phyloP scores from a whole-genome alignment of 37 sponge, comb jelly and placozoan genomes.

The Eunapius fragilis region DNA sequence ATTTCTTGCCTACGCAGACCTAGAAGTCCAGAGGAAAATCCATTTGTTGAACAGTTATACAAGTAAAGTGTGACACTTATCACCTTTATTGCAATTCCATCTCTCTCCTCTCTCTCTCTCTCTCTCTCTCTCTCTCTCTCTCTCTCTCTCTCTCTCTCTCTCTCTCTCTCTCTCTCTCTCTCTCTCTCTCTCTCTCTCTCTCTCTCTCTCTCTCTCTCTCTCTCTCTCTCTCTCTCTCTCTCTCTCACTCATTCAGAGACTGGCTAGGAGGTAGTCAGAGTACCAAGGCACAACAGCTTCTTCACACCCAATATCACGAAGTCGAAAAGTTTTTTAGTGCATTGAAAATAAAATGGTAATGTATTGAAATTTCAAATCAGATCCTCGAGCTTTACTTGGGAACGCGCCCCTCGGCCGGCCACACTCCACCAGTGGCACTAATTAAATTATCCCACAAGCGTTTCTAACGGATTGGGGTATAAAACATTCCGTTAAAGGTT shows the following conservation, averaged over 20 bases:
- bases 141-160: not conserved
- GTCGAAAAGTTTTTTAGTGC: slow-evolving; percentile 71
- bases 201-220: not conserved
- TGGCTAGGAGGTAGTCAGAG: slow-evolving; percentile 62
- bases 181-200: not conserved
- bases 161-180: not conserved
- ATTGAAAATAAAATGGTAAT: slow-evolving; percentile 87
- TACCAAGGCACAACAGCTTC: slow-evolving; percentile 38
- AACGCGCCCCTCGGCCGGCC: too few relatives aligned
- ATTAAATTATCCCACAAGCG: slow-evolving; percentile 48
- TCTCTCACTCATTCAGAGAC: not conserved
- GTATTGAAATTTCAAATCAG: not conserved
- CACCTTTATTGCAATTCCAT: too few relatives aligned
- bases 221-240: not conserved
- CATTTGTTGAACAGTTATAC: slow-evolving; percentile 19
- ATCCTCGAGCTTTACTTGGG: not conserved
- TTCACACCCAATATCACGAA: slow-evolving; percentile 85
- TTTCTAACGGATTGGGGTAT: slow-evolving; percentile 35
- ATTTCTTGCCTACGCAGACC: slow-evolving; percentile 13
- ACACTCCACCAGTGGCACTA: too few relatives aligned
- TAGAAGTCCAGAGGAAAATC: slow-evolving; percentile 50
- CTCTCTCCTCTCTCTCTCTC: too few relatives aligned
- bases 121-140: not conserved
- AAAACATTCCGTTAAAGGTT: not conserved
- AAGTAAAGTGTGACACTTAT: slow-evolving; percentile 35